Base-by-base conservation (phyloP, 2,888 invertebrate genomes). In the Steinernema scapterisci region DNA sequence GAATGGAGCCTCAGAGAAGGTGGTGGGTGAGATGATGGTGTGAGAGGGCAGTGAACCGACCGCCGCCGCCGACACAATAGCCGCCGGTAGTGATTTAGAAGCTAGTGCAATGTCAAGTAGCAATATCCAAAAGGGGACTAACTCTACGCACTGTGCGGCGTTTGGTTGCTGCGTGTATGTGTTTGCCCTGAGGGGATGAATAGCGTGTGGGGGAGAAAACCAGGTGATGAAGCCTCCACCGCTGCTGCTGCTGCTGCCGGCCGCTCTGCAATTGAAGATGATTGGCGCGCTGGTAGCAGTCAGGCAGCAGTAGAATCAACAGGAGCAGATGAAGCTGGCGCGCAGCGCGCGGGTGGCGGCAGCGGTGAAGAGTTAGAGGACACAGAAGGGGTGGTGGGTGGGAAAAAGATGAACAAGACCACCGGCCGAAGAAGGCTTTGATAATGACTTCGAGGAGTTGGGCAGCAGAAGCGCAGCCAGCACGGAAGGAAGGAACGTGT, bases 41-140 rank as follows among this genome's bases (percentile, higher is more conserved):
- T 21, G 63, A 31, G 63, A 31, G 31, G 31, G 16, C 23, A n/a
- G 16, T 16, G 63, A 63, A 27, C 63, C 31, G 25, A 31, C 63
- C 25, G 25, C 27, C 54, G 16, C 54, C 63, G 63, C 16, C 63
- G 23, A 63, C 63, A 63, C 63, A 63, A 63, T 63, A 63, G 63
- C 16, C 25, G 63, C 31, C 63, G 63, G 63, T 63, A 63, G 63
- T 63, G 63, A 63, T 63, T 31, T n/a, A 38, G 27, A 31, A 16
- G 63, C 63, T 63, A 63, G 27, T 27, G 63, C 63, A 31, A 63
- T 63, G 63, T 63, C 63, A 63, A 63, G 63, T 63, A 63, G 63
- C 63, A 63, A 63, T 63, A 63, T 52, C 63, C 27, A n/a, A 63
- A n/a, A 63, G 63, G 63, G 63, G 63, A 63, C 63, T 63, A 63